Conservation (phyloP, 2,888 invertebrate genomes). For the Malacosoma neustria region DNA sequence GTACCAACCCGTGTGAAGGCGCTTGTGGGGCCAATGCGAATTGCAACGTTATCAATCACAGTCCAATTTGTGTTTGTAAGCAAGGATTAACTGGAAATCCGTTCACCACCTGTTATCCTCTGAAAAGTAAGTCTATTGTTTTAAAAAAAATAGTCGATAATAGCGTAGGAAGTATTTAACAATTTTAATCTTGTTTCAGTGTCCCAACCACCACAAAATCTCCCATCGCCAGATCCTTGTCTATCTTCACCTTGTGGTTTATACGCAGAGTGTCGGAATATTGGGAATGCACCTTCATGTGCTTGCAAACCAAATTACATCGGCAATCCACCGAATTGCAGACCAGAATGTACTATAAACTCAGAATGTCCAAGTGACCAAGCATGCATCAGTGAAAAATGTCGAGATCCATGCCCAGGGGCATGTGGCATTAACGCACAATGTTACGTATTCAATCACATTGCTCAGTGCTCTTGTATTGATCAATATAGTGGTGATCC, state of each 20-base stretch:
- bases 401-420: conserved; percentile 80
- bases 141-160: too few relatives aligned
- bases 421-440: conserved; percentile 77
- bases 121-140: conserved; percentile 44
- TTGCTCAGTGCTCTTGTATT: conserved; percentile 77
- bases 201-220: conserved; percentile 36
- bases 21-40: conserved; percentile 77
- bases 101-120: conserved; percentile 80
- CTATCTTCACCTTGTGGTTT: conserved; percentile 80
- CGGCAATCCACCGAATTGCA: conserved; percentile 80
- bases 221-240: conserved; percentile 70
- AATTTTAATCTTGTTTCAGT: conserved; percentile 36
- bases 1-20: conserved; percentile 79
- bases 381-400: conserved; percentile 79
- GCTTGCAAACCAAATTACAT: conserved; percentile 75
- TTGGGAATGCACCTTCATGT: conserved; percentile 74
- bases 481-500: conserved; percentile 76
- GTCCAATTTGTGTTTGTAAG: conserved; percentile 85
- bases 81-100: conserved; percentile 84
- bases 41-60: conserved; percentile 79
- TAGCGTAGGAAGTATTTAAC: too few relatives aligned
- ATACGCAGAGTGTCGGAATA: conserved; percentile 76
- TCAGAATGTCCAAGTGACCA: conserved; percentile 79
- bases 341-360: conserved; percentile 81
- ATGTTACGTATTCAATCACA: conserved; percentile 77